These are phyloP conservation scores for Plestiodon gilberti DNA, from an alignment of 2,113 vertebrate species.

Conservation along the genomic window DNA sequence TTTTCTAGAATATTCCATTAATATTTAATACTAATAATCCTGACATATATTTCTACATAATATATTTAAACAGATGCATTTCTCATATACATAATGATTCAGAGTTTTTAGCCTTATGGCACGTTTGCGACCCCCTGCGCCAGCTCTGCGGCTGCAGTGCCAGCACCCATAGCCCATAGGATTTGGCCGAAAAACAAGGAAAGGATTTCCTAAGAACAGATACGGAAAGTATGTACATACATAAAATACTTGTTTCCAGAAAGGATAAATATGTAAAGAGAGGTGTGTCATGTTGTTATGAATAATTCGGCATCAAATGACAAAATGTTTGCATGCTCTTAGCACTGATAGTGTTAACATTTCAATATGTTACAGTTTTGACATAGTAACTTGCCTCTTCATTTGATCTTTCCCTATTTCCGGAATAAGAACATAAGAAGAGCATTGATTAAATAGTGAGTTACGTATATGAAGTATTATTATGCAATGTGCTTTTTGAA, in stretches of 20 bases:
- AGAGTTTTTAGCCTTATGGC: too few species aligned
- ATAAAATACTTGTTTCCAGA: background rate
- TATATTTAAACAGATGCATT: background rate
- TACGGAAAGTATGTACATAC: background rate
- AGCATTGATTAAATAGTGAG: conserved; percentile 9
- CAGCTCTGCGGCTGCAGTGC: too few species aligned
- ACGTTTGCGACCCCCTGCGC: too few species aligned
- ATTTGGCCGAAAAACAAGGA: background rate
- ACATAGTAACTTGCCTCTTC: background rate
- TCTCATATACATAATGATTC: background rate
- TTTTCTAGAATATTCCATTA: background rate
- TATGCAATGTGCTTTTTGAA: background rate
- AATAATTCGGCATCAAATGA: background rate
- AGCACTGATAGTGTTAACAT: background rate
- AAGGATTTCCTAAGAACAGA: background rate
- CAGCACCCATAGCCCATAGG: too few species aligned
- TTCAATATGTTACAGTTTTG: background rate
- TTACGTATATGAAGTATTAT: background rate
- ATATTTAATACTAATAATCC: background rate
- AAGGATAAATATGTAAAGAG: background rate
- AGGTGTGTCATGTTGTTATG: too few species aligned
- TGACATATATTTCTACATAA: background rate
- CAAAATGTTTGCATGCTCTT: background rate
- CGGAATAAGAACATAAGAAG: background rate
- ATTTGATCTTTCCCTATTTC: background rate